These are phyloP conservation scores for Sphyrna mokarran DNA, from an alignment of 2,113 vertebrate genomes.

Conservation along the genomic window DNA sequence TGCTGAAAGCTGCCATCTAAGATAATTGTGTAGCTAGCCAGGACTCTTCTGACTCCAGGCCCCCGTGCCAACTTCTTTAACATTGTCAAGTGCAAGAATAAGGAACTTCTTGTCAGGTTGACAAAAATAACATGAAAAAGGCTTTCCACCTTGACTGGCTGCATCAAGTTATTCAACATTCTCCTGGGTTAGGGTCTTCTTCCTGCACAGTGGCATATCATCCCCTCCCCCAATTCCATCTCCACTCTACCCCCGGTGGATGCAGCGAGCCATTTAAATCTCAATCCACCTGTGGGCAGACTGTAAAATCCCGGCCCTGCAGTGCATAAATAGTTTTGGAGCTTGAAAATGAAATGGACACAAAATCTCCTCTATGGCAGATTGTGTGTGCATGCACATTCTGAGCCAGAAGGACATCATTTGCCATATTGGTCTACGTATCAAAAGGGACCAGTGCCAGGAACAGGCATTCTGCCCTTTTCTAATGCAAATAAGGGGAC, in stretches of 20 bases:
- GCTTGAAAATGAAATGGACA: not conserved
- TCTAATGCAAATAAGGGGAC: not conserved
- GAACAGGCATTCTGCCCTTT: not conserved
- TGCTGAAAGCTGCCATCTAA: not conserved
- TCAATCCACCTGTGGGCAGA: too few species aligned
- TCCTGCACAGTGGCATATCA: too few species aligned
- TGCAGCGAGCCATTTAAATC: too few species aligned
- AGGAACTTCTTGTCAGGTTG: not conserved
- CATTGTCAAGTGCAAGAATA: not conserved
- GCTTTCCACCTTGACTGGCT: not conserved
- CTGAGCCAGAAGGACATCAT: not conserved
- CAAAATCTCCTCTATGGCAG: not conserved
- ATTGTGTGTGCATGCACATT: not conserved
- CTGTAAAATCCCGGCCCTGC: not conserved
- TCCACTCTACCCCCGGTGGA: too few species aligned
- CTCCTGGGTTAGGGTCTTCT: not conserved
- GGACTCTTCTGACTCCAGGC: not conserved
- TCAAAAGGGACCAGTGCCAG: not conserved
- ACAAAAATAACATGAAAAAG: not conserved
- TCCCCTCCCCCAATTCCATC: too few species aligned
- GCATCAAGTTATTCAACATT: not conserved
- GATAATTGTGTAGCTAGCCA: not conserved
- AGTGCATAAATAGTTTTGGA: not conserved
- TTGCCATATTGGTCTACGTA: not conserved
- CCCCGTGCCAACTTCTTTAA: not conserved